Percentiles rank a stretch among this genome's conserved stretches.
Conservation (phyloP, 2,888 invertebrate species). For the Andrena fulva region DNA sequence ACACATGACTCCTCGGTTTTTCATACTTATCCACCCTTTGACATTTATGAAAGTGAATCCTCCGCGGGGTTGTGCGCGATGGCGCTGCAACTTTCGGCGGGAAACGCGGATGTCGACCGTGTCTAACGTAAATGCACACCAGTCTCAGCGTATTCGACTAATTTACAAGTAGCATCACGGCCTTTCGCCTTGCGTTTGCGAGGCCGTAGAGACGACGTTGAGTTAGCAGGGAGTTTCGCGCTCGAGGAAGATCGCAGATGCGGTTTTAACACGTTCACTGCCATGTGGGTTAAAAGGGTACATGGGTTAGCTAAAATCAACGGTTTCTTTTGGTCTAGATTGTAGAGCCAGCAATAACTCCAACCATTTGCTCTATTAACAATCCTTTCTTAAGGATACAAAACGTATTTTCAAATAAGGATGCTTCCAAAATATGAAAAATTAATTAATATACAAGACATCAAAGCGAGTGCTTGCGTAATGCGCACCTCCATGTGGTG, state of each 20-base stretch:
- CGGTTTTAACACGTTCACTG: conserved; percentile 21
- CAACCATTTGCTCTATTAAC: too few species aligned
- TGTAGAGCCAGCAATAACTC: too few species aligned
- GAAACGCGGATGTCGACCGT: background rate
- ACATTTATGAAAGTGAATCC: conserved; percentile 39
- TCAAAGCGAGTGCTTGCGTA: too few species aligned
- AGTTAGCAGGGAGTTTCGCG: conserved; percentile 44
- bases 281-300: too few species aligned
- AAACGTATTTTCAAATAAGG: too few species aligned
- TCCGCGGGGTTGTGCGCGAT: conserved; percentile 11
- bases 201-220: conserved; percentile 5
- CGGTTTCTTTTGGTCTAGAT: too few species aligned
- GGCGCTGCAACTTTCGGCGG: conserved; percentile 7
- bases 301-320: too few species aligned
- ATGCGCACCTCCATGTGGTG: too few species aligned
- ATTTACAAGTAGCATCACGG: conserved; percentile 40
- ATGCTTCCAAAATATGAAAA: too few species aligned
- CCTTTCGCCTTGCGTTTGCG: conserved; percentile 30
- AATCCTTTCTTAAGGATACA: too few species aligned
- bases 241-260: conserved; percentile 1
- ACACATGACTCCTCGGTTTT: conserved; percentile 46
- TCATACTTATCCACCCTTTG: conserved; percentile 41
- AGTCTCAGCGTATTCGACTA: conserved; percentile 1
- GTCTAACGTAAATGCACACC: background rate
- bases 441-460: too few species aligned